Conservation (phyloP, 2,888 invertebrate genomes). For the Orchesella flavescens region DNA sequence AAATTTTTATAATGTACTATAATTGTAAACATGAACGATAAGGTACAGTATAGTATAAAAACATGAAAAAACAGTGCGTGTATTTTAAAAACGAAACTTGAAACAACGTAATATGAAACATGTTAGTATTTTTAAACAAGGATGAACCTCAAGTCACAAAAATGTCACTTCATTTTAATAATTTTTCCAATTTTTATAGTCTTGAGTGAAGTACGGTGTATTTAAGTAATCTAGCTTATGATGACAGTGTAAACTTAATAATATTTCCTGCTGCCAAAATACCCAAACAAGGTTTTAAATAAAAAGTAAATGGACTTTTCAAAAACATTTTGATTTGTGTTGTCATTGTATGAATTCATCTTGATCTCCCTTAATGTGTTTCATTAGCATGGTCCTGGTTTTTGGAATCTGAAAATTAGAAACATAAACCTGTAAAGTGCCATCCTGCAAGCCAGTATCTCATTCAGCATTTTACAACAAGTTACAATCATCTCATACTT, state of each 20-base stretch:
- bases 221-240: background rate
- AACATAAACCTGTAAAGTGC: background rate
- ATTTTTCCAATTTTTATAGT: too few relatives aligned
- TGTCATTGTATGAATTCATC: background rate
- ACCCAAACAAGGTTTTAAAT: constrained; percentile 19
- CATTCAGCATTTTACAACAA: background rate
- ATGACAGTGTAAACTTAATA: constrained; percentile 2
- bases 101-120: too few relatives aligned
- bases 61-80: too few relatives aligned
- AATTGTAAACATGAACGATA: background rate
- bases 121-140: too few relatives aligned
- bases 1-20: background rate
- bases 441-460: constrained; percentile 1
- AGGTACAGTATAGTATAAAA: too few relatives aligned
- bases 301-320: constrained; percentile 14
- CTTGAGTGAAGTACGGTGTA: background rate
- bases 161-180: too few relatives aligned
- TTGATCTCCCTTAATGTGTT: constrained; percentile 11
- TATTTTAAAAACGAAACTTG: too few relatives aligned
- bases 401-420: constrained; percentile 32
- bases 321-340: constrained; percentile 6
- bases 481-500: constrained; percentile 40
- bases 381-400: constrained; percentile 42
- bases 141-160: too few relatives aligned
- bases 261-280: background rate